Evolutionary conservation across 1,140 invertebrate genomes (phyloP).

Genomic region (Listronotus oregonensis): DNA sequence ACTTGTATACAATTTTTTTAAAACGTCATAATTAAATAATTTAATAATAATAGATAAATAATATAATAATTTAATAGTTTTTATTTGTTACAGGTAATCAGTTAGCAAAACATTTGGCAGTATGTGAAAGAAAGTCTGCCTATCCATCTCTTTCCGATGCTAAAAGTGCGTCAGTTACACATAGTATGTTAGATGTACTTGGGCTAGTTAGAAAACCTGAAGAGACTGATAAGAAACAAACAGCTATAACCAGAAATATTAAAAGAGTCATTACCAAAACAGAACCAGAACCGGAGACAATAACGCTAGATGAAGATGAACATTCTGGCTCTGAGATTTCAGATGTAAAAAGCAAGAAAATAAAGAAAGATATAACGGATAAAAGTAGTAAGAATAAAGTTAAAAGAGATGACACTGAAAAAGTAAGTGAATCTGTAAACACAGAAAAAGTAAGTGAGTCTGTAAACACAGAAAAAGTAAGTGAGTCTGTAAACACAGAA

Average conservation of each 20-base stretch:
- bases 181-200: conserved; percentile 63
- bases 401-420: neutral
- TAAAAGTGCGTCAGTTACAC: conserved; percentile 61
- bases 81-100: conserved; percentile 62
- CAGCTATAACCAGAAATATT: too few relatives aligned
- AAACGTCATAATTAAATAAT: too few relatives aligned
- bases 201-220: conserved; percentile 58
- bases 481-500: too few relatives aligned
- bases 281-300: neutral
- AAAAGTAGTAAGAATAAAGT: neutral
- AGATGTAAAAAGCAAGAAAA: neutral
- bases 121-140: conserved; percentile 66
- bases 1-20: too few relatives aligned
- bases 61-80: too few relatives aligned
- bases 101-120: conserved; percentile 67
- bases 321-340: neutral
- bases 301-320: neutral
- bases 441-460: too few relatives aligned
- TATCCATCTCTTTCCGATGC: conserved; percentile 64
- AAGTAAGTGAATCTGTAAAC: too few relatives aligned
- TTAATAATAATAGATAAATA: too few relatives aligned
- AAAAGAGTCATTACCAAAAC: neutral
- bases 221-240: conserved; percentile 35
- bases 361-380: neutral
- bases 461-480: too few relatives aligned